Percentiles rank a stretch among this genome's conserved stretches.
Evolutionary conservation across 2,888 invertebrate genomes (phyloP).

Genomic region (Agapetus fuscipes): DNA sequence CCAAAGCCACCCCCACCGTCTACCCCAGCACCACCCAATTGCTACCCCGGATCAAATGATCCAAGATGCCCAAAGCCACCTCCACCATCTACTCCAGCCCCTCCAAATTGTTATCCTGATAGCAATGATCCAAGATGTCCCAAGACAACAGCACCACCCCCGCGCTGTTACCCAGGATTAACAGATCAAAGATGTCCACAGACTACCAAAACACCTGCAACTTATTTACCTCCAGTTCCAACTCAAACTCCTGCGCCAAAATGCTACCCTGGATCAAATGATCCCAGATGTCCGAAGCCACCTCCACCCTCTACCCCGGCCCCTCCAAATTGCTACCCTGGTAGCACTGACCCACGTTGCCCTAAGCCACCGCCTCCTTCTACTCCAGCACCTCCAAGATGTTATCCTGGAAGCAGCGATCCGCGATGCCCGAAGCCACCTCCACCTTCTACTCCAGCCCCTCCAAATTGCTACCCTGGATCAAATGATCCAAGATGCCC

Average conservation of each 20-base stretch:
- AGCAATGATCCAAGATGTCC: slow-evolving; percentile 32
- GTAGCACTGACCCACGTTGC: slow-evolving; percentile 26
- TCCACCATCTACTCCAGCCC: no score
- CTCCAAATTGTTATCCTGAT: slow-evolving; percentile 31
- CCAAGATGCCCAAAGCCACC: no score
- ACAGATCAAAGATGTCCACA: slow-evolving; percentile 20
- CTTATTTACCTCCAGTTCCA: slow-evolving; percentile 27
- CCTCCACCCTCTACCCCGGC: slow-evolving; percentile 21
- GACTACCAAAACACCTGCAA: slow-evolving; percentile 12
- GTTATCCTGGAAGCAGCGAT: slow-evolving; percentile 25
- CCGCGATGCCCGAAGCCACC: slow-evolving; percentile 23
- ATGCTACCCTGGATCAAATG: slow-evolving; percentile 22
- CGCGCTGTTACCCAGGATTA: slow-evolving; percentile 24
- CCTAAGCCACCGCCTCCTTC: slow-evolving; percentile 18
- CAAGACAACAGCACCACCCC: slow-evolving; percentile 25
- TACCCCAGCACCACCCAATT: no score
- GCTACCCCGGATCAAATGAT: no score
- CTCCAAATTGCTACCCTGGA: slow-evolving; percentile 24
- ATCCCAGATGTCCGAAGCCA: slow-evolving; percentile 22
- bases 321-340: slow-evolving; percentile 26
- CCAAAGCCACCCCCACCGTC: no score
- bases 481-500: slow-evolving; percentile 24
- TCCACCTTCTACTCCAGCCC: slow-evolving; percentile 11
- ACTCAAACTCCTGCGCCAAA: no score
- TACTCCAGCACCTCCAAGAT: slow-evolving; percentile 19